Conservation (phyloP, 2,113 vertebrate genomes). For the Odocoileus virginianus region DNA sequence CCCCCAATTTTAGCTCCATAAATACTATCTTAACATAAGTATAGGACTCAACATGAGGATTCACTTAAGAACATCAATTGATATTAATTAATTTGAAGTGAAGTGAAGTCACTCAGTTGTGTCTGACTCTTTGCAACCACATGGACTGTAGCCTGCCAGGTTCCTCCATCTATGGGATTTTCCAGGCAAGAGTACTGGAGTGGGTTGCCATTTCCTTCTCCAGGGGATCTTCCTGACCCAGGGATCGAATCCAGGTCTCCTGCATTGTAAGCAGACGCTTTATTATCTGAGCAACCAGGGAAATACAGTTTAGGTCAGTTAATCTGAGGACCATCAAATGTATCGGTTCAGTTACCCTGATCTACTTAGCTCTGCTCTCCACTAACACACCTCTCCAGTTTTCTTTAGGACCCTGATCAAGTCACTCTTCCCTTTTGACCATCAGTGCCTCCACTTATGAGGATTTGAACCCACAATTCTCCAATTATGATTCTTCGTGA, state of each 20-base stretch:
- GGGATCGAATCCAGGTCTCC: background rate
- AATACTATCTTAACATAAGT: background rate
- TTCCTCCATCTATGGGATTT: background rate
- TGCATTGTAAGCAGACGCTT: background rate
- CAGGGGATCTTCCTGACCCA: background rate
- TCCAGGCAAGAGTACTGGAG: background rate
- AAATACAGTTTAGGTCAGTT: background rate
- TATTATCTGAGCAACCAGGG: background rate
- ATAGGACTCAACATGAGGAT: background rate
- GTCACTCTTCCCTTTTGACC: background rate
- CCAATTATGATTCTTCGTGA: background rate
- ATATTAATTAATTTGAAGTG: background rate
- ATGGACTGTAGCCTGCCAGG: background rate
- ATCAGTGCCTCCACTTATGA: background rate
- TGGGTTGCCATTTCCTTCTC: background rate
- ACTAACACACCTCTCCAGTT: background rate
- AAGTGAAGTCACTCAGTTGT: accelerated
- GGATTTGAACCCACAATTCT: background rate
- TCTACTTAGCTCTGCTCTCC: background rate
- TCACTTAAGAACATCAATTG: background rate
- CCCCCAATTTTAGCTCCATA: background rate
- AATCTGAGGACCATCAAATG: background rate
- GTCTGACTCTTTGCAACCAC: background rate
- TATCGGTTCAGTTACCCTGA: background rate
- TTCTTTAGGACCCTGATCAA: background rate